phyloP scores from a whole-genome alignment of 2,797 vertebrate genomes.

The Ibycter americanus region DNA sequence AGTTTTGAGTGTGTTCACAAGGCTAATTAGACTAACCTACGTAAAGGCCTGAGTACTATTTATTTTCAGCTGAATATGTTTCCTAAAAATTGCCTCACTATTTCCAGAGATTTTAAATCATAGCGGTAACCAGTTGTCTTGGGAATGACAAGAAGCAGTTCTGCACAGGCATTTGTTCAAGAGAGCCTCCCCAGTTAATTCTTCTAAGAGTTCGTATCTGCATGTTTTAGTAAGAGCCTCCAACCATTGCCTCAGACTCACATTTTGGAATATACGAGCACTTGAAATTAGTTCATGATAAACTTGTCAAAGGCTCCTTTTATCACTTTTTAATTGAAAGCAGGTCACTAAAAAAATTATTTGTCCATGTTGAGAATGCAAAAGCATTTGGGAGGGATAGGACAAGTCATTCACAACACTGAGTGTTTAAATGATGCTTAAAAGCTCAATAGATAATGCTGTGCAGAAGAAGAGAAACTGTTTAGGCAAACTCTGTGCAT shows the following conservation, averaged over 20 bases:
- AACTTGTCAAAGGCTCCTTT: neutral
- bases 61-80: neutral
- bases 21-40: neutral
- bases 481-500: neutral
- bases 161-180: neutral
- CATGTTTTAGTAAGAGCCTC: neutral
- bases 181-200: neutral
- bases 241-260: neutral
- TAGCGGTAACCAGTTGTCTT: neutral
- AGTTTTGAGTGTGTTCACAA: neutral
- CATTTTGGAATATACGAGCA: neutral
- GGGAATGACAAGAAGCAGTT: neutral
- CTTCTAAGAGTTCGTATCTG: neutral
- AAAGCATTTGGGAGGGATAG: neutral
- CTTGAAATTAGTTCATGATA: neutral
- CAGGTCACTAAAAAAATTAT: neutral
- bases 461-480: neutral
- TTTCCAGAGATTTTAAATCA: neutral
- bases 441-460: neutral
- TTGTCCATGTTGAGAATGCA: neutral
- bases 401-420: neutral
- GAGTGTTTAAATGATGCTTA: neutral
- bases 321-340: constrained; percentile 21
- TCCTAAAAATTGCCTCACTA: neutral
- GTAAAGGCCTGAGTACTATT: neutral